phyloP scores from a whole-genome alignment of 2,888 invertebrate genomes.

The Gortyna flavago region DNA sequence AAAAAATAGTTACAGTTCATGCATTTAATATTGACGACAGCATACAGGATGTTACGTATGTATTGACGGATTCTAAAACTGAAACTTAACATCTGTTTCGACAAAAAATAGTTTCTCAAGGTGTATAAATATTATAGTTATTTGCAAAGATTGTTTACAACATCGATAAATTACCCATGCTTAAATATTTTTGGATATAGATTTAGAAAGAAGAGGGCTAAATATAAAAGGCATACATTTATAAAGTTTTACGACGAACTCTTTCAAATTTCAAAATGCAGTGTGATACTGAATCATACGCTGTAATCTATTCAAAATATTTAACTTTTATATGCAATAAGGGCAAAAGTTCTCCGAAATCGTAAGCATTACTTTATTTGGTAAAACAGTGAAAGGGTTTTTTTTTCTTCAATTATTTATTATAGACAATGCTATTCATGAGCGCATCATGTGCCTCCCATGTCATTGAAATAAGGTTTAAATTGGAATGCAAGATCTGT shows the following conservation, averaged over 20 bases:
- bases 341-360: not conserved
- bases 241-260: constrained; percentile 32
- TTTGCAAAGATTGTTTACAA: constrained; percentile 52
- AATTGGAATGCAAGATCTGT: not conserved
- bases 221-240: constrained; percentile 48
- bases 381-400: not conserved
- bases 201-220: constrained; percentile 37
- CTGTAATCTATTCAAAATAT: not conserved
- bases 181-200: constrained; percentile 38
- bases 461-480: not conserved
- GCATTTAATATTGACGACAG: constrained; percentile 48
- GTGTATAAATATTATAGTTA: constrained; percentile 44
- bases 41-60: constrained; percentile 43
- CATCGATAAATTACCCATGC: constrained; percentile 60
- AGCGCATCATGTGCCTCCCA: not conserved
- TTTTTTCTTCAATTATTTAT: not conserved
- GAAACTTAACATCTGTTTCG: constrained; percentile 40
- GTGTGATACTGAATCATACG: constrained; percentile 65
- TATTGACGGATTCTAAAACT: constrained; percentile 35
- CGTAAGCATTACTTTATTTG: not conserved
- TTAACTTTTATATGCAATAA: not conserved
- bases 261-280: constrained; percentile 49
- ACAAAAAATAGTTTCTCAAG: constrained; percentile 48
- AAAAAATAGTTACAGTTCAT: constrained; percentile 48
- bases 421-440: not conserved